phyloP scores from a whole-genome alignment of 2,888 invertebrate genomes.

The Tricholauxania praeusta region DNA sequence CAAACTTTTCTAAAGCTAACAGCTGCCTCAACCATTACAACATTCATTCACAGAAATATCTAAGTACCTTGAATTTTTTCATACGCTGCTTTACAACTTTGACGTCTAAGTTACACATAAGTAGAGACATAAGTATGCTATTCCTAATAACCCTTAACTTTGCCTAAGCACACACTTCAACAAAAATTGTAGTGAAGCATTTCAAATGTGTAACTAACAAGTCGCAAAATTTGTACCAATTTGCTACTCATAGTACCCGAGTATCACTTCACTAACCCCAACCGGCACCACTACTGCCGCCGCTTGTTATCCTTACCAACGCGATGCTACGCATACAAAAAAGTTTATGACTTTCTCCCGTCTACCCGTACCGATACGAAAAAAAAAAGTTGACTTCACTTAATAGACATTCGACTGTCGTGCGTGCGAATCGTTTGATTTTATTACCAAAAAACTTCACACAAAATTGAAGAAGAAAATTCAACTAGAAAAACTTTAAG shows the following conservation, averaged over 20 bases:
- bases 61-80: no score
- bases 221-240: constrained; percentile 21
- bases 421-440: constrained; percentile 35
- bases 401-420: constrained; percentile 13
- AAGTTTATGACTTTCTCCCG: no score
- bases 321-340: no score
- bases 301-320: background rate
- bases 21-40: no score
- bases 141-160: no score
- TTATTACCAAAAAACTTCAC: constrained; percentile 17
- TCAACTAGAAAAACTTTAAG: background rate
- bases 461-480: background rate
- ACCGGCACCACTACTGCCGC: background rate
- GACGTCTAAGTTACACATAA: no score
- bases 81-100: no score
- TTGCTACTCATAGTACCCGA: background rate
- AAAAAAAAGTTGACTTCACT: constrained; percentile 12
- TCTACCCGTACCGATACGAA: background rate
- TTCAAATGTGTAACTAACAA: constrained; percentile 20
- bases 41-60: no score
- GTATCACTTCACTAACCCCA: background rate
- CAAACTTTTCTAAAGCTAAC: no score
- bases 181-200: background rate
- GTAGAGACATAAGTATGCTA: no score
- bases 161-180: no score